A percentile compares a stretch with the other conserved stretches of the same genome.
Evolutionary conservation across 1,140 invertebrate genomes (phyloP).

Genomic region (Lepeophtheirus salmonis): DNA sequence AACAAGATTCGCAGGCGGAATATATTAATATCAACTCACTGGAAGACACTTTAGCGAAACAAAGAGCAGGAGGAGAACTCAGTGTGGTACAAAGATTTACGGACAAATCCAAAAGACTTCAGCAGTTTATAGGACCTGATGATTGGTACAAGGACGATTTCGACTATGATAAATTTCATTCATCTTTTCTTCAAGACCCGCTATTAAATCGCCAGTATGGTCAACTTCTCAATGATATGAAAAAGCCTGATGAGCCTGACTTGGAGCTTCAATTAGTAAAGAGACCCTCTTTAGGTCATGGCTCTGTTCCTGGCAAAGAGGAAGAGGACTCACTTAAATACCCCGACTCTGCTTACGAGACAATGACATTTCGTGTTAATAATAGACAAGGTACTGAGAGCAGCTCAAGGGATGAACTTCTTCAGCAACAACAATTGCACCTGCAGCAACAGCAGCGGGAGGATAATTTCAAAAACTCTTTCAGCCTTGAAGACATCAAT

Average conservation of each 20-base stretch:
- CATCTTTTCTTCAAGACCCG: conserved; percentile 15
- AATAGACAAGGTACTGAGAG: not conserved
- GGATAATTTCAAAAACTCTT: not conserved
- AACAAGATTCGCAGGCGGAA: conserved; percentile 13
- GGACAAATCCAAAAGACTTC: not conserved
- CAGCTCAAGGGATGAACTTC: too few relatives aligned
- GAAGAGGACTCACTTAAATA: not conserved
- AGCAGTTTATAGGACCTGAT: conserved; percentile 15
- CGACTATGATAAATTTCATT: conserved; percentile 8
- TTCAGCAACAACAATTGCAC: too few relatives aligned
- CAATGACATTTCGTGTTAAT: not conserved
- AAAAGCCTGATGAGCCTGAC: not conserved
- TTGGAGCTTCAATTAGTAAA: not conserved
- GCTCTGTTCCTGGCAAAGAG: not conserved
- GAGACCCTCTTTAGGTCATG: not conserved
- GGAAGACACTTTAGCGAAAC: not conserved
- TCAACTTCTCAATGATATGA: not conserved
- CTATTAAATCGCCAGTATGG: conserved; percentile 10
- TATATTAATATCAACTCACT: conserved; percentile 17
- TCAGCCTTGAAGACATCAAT: not conserved
- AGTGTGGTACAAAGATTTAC: not conserved
- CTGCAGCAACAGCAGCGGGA: too few relatives aligned
- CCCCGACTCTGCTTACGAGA: not conserved
- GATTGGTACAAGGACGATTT: conserved; percentile 17
- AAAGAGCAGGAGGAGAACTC: not conserved